phyloP scores from a whole-genome alignment of 2,888 invertebrate species.

The Lacanobia oleracea region DNA sequence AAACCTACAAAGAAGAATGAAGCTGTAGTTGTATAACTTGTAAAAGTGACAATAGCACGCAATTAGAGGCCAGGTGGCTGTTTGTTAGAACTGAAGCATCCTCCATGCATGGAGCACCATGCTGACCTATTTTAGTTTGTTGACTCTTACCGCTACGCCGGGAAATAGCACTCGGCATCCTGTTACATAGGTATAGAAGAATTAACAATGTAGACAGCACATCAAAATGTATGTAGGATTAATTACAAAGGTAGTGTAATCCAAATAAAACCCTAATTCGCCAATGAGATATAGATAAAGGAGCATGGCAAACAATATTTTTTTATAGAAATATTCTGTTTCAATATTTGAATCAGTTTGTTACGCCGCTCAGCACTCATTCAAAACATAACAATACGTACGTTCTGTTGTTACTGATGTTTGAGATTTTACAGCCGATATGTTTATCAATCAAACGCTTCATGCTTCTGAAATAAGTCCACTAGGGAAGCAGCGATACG shows the following conservation, averaged over 20 bases:
- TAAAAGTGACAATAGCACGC: conserved; percentile 31
- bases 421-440: conserved; percentile 8
- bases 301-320: neutral
- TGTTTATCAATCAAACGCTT: conserved; percentile 8
- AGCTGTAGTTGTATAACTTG: neutral
- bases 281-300: neutral
- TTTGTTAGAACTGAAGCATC: conserved; percentile 47
- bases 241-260: neutral
- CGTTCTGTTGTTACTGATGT: neutral
- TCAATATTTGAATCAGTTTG: conserved; percentile 11
- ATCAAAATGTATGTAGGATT: neutral
- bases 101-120: conserved; percentile 34
- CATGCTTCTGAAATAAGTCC: conserved; percentile 10
- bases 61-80: conserved; percentile 42
- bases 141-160: conserved; percentile 2
- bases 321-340: neutral
- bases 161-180: conserved; percentile 20
- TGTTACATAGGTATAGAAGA: neutral
- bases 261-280: neutral
- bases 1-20: conserved; percentile 6
- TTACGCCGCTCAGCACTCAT: neutral
- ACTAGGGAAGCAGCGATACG: neutral
- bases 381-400: conserved; percentile 8
- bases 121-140: conserved; percentile 54
- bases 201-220: neutral